Conservation (phyloP, 2,113 vertebrate genomes). For the Diphyllodes magnificus region DNA sequence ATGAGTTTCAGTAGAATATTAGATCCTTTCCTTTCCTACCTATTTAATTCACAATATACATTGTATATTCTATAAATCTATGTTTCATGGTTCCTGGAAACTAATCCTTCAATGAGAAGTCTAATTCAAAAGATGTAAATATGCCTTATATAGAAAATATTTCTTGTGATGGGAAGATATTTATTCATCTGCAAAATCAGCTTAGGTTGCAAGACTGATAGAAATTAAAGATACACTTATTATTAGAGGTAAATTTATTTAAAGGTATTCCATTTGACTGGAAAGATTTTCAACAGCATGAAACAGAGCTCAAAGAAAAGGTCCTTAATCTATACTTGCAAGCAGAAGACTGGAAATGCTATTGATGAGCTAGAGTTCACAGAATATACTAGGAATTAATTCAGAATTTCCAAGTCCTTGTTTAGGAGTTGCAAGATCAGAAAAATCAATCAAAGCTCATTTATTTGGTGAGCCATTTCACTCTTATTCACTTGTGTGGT, state of each 20-base stretch:
- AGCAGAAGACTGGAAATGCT: background rate
- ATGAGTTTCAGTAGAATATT: background rate
- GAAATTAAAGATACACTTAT: background rate
- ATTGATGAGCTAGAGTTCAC: background rate
- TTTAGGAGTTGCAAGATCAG: background rate
- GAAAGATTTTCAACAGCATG: background rate
- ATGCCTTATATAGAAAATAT: background rate
- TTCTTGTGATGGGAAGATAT: background rate
- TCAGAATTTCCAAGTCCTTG: background rate
- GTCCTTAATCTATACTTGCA: background rate
- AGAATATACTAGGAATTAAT: background rate
- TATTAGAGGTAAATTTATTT: background rate
- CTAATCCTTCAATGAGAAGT: background rate
- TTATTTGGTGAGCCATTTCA: background rate
- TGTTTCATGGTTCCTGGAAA: background rate
- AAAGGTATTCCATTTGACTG: background rate
- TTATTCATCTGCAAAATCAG: background rate
- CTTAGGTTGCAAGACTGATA: background rate
- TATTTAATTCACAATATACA: background rate
- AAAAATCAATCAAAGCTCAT: background rate
- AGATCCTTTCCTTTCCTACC: background rate
- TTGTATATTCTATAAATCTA: background rate
- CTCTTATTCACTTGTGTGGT: background rate
- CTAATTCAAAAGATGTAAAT: background rate
- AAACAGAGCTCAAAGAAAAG: background rate